Percentiles rank a stretch among this genome's conserved stretches.
Conservation (phyloP, 2,797 vertebrate genomes). For the Gymnopithys bicolor region DNA sequence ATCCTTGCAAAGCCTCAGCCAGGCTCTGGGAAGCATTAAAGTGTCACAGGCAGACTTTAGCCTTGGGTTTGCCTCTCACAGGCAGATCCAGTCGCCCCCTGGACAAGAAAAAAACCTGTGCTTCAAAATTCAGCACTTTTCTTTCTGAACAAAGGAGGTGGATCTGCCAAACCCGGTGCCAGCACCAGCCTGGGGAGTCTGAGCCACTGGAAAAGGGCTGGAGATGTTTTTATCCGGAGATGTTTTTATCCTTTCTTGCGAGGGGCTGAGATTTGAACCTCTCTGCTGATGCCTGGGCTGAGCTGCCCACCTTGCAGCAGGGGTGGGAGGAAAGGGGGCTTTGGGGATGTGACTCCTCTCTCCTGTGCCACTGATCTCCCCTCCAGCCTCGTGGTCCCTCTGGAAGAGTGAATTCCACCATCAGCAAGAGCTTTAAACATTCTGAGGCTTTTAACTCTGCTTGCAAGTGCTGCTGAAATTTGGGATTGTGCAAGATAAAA, state of each 20-base stretch:
- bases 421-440: background rate
- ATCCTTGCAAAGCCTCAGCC: background rate
- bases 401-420: accelerated
- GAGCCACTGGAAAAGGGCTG: accelerated
- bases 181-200: background rate
- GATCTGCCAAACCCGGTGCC: background rate
- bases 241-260: accelerated
- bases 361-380: background rate
- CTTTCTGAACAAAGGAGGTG: background rate
- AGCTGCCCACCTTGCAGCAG: background rate
- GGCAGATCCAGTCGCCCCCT: background rate
- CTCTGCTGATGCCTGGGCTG: background rate
- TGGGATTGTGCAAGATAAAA: background rate
- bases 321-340: background rate
- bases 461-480: background rate
- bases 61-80: accelerated
- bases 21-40: background rate
- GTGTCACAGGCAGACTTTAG: background rate
- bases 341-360: accelerated
- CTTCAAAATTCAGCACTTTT: background rate
- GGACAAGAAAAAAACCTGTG: accelerated
- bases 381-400: accelerated
- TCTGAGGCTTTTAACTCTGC: background rate
- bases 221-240: background rate
- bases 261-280: accelerated